Evolutionary conservation across 1,140 invertebrate genomes (phyloP), one percentile per base, ranked within the genome.

Genomic region (Megathymus violae): DNA sequence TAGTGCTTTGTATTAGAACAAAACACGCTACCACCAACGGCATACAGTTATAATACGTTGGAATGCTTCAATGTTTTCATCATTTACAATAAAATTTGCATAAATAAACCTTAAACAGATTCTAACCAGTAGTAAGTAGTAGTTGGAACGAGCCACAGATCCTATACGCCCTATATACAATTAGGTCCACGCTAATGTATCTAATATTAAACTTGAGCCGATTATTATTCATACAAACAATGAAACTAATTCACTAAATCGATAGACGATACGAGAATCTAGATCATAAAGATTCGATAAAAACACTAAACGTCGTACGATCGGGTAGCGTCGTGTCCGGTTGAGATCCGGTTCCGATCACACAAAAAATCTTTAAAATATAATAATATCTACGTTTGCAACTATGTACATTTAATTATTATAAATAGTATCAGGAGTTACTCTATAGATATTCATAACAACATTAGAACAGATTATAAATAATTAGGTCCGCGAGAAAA

Each of bases 1-100:
- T 62, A 59, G 61, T 52, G 64, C 44, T 66, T 73, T 22, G 34
- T 36, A 36, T 66, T 47, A 64, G 51, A 63, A 71, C 59, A 65
- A 54, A 64, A 70, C 44, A 60, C n/a, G n/a, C n/a, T 56, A 50
- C 15, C 70, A 83, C 63, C 76, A 80, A 83, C 80, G 78, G 71
- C 50, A 63, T 70, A 69, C 62, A 62, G 63, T 73, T 74, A 83
- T 76, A 71, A 78, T 78, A 73, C 65, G 60, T 64, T 89, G 86
- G 87, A 89, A 89, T 89, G 87, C 69, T 85, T 80, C 71, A 62
- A 64, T 3, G 47, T 52, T 19, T 66, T 50, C 56, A 54, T 54
- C 44, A 56, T 48, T 54, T 56, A 48, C 62, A 59, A 43, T 63
- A 48, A 51, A 59, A 43, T 59, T 59, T 47, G 54, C 43, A 36